These are phyloP conservation scores for Synergus itoensis DNA, from an alignment of 2,888 invertebrate species.

Conservation along the genomic window DNA sequence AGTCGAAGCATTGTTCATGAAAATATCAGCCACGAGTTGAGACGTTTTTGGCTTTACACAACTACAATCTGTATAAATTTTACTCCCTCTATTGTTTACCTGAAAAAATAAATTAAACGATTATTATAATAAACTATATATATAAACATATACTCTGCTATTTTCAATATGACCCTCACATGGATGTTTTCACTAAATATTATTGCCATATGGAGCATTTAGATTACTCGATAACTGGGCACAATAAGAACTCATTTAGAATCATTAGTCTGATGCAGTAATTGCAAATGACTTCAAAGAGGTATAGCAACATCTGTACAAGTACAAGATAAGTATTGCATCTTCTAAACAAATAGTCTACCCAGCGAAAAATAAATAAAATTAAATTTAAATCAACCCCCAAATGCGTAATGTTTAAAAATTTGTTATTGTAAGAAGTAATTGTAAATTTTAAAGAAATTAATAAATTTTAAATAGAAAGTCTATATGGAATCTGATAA, in stretches of 20 bases:
- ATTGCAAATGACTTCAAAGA: conserved; percentile 21
- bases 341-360: background rate
- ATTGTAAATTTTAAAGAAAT: too few species aligned
- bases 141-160: too few species aligned
- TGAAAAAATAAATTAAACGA: conserved; percentile 50
- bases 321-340: too few species aligned
- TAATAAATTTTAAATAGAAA: too few species aligned
- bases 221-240: conserved; percentile 30
- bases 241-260: conserved; percentile 35
- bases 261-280: conserved; percentile 30
- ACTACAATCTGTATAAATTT: conserved; percentile 78
- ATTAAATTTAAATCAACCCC: background rate
- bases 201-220: conserved; percentile 8
- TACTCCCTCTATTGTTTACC: conserved; percentile 66
- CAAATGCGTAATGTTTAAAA: too few species aligned
- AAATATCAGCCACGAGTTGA: conserved; percentile 54
- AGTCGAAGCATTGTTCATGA: conserved; percentile 55
- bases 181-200: background rate
- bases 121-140: too few species aligned
- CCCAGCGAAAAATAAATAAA: background rate
- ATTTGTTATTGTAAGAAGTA: too few species aligned
- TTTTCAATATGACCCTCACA: background rate
- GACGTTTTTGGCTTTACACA: conserved; percentile 75
- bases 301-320: background rate
- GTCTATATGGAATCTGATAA: too few species aligned